These are phyloP conservation scores for Mimas tiliae DNA, from an alignment of 2,888 invertebrate species.

Conservation along the genomic window DNA sequence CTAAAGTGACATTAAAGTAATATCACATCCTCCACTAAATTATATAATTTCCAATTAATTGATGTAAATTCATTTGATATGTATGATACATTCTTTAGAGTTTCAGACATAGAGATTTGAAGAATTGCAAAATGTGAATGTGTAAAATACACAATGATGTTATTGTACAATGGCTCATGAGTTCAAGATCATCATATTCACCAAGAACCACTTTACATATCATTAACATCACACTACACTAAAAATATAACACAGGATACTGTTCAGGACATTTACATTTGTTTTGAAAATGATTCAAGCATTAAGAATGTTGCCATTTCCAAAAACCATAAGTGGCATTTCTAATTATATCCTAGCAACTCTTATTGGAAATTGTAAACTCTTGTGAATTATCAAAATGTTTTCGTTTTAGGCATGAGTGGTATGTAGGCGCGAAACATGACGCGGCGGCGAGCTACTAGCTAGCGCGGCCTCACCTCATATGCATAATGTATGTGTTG, in stretches of 20 bases:
- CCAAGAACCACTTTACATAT: constrained; percentile 21
- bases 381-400: constrained; percentile 14
- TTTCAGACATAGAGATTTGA: neutral
- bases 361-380: constrained; percentile 52
- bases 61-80: no score
- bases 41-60: no score
- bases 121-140: neutral
- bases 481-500: constrained; percentile 53
- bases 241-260: constrained; percentile 21
- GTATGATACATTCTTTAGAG: no score
- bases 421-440: constrained; percentile 2
- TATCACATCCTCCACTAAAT: no score
- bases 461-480: constrained; percentile 51
- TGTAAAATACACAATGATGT: neutral
- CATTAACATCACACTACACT: constrained; percentile 17
- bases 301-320: constrained; percentile 53
- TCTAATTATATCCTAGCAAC: constrained; percentile 48
- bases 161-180: neutral
- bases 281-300: constrained; percentile 23
- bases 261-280: neutral
- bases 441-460: neutral
- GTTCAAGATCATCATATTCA: constrained; percentile 3
- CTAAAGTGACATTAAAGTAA: no score
- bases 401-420: neutral
- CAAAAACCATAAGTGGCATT: constrained; percentile 34